Evolutionary conservation across 2,888 invertebrate species (phyloP).

Genomic region (Eupelmus urozonus): DNA sequence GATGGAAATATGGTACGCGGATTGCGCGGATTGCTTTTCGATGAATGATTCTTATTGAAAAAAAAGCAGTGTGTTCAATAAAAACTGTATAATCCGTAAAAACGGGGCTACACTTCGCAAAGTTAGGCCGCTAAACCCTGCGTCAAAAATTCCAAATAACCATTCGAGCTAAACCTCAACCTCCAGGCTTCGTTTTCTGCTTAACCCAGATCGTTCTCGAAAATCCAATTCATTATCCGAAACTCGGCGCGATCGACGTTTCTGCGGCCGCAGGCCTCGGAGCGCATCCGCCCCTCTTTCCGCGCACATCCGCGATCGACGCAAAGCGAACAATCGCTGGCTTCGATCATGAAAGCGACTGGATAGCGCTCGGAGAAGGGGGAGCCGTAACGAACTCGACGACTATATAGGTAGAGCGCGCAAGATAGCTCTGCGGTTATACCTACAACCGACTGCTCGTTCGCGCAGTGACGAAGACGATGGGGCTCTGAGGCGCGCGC

Average conservation of each 20-base stretch:
- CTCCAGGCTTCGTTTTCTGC: too few species aligned
- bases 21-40: too few species aligned
- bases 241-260: too few species aligned
- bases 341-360: slow-evolving; percentile 25
- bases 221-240: slow-evolving; percentile 3
- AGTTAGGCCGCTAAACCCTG: too few species aligned
- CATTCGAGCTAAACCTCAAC: too few species aligned
- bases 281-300: not conserved
- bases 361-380: too few species aligned
- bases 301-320: not conserved
- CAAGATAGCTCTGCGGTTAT: slow-evolving; percentile 1
- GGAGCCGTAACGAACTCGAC: slow-evolving; percentile 1
- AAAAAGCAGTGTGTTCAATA: not conserved
- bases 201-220: not conserved
- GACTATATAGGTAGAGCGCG: not conserved
- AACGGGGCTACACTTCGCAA: too few species aligned
- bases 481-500: too few species aligned
- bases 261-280: not conserved
- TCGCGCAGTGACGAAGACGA: slow-evolving; percentile 2
- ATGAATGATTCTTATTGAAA: not conserved
- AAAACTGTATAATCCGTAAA: too few species aligned
- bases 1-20: too few species aligned
- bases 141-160: too few species aligned
- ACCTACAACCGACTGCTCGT: not conserved
- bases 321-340: slow-evolving; percentile 40